Conservation (phyloP, 2,888 invertebrate species). For the Melinaea marsaeus region DNA sequence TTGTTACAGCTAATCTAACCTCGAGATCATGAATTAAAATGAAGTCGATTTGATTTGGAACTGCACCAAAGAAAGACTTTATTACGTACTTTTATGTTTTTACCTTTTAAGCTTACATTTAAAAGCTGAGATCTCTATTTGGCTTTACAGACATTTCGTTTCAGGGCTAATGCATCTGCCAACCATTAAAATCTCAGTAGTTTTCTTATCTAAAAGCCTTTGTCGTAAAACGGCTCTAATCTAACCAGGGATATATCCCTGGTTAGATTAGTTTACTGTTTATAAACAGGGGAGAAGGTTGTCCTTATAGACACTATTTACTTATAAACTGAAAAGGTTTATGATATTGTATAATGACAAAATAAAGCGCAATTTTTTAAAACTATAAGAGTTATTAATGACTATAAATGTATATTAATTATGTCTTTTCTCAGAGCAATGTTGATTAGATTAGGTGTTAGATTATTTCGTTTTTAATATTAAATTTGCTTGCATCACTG, state of each 20-base stretch:
- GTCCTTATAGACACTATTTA: neutral
- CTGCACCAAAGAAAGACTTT: too few species aligned
- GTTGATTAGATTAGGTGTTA: too few species aligned
- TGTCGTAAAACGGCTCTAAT: constrained; percentile 27
- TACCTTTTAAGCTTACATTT: constrained; percentile 10
- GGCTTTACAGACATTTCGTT: constrained; percentile 14
- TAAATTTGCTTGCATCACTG: too few species aligned
- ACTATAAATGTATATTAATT: too few species aligned
- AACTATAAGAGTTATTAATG: too few species aligned
- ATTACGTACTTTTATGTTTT: neutral
- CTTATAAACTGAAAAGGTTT: neutral
- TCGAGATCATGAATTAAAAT: too few species aligned
- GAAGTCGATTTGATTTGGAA: too few species aligned
- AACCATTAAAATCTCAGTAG: constrained; percentile 32
- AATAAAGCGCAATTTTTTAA: neutral
- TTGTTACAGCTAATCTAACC: too few species aligned
- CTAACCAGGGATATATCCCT: constrained; percentile 14
- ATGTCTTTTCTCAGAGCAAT: too few species aligned
- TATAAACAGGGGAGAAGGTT: constrained; percentile 12
- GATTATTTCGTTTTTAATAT: too few species aligned
- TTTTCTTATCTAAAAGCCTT: constrained; percentile 26
- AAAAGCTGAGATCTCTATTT: constrained; percentile 9
- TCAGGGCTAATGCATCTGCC: constrained; percentile 25
- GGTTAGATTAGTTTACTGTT: too few species aligned
- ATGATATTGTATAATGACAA: neutral